These are phyloP conservation scores for Malacoraja senta DNA, from an alignment of 2,797 vertebrate species.

Conservation along the genomic window DNA sequence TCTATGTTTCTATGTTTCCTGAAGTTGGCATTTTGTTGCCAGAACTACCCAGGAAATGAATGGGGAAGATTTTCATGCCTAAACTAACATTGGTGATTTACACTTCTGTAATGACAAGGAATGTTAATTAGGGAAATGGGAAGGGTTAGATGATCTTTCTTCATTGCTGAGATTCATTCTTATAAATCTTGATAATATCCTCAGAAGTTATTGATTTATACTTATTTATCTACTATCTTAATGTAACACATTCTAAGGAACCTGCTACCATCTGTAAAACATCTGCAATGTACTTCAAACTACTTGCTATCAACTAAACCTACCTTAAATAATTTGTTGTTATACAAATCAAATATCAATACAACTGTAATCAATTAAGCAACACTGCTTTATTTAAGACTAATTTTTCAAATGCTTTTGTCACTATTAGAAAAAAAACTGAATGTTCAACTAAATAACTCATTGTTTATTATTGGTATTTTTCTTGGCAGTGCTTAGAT, in stretches of 20 bases:
- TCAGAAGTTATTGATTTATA: background rate
- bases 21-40: background rate
- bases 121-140: background rate
- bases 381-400: background rate
- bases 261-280: background rate
- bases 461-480: no score
- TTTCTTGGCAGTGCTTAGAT: no score
- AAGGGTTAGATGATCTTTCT: background rate
- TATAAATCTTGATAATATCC: background rate
- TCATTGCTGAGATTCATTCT: background rate
- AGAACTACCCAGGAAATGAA: background rate
- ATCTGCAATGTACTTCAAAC: background rate
- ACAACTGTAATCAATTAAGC: background rate
- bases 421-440: background rate
- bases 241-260: background rate
- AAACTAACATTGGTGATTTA: background rate
- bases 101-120: background rate
- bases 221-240: background rate
- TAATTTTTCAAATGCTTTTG: constrained; percentile 8
- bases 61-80: background rate
- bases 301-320: background rate
- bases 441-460: no score
- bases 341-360: background rate
- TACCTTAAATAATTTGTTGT: background rate
- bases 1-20: background rate